Base-by-base conservation (phyloP, 2,797 vertebrate genomes). In the Hoplostethus mediterraneus region DNA sequence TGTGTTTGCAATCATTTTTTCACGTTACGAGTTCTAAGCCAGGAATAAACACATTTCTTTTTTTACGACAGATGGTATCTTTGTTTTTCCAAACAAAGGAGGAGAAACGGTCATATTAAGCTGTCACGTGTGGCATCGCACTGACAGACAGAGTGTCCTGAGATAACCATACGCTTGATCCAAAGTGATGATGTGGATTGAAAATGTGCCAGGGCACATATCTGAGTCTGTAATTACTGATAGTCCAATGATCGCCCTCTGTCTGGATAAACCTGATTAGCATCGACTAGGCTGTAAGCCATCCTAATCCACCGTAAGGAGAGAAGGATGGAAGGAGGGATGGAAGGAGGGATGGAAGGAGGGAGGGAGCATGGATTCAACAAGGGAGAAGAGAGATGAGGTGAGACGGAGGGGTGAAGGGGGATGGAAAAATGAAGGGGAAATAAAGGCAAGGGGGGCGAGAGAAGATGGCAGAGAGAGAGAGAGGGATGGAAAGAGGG, bases 251-350 rank as follows among this genome's bases (percentile, higher is more conserved):
- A 92, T 94, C 87, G 45, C 85, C 90, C 90, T 89, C 84, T 89
- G 79, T 85, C 85, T 84, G 79, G 87, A 90, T 92, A 90, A 93
- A 94, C 80, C 89, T 44, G 87, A 94, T 94, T 94, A 94, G 82
- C 77, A 92, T 91, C 71, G 89, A 92, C 85, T 68, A 66, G 76
- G 60, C 86, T 82, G 77, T 80, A 87, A 92, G 52, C 71, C 44
- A 30, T 42, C 63, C 60, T 90, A 92, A 93, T 89, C 89, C 88
- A 79, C 63, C 58, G 70, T 83, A 79, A 89, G 71, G 75, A 85
- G 76, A 79, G 84, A 85, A 68, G 86, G 85, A 82, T 67, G 75
- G 61, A 75, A 0, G 16, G 5, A n/a, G 45, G 38, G 70, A 62
- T 61, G 61, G 21, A 21, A 21, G 21, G 21, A 21, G 21, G 21